phyloP scores from a whole-genome alignment of 2,888 invertebrate genomes.

The Chirona hameri region DNA sequence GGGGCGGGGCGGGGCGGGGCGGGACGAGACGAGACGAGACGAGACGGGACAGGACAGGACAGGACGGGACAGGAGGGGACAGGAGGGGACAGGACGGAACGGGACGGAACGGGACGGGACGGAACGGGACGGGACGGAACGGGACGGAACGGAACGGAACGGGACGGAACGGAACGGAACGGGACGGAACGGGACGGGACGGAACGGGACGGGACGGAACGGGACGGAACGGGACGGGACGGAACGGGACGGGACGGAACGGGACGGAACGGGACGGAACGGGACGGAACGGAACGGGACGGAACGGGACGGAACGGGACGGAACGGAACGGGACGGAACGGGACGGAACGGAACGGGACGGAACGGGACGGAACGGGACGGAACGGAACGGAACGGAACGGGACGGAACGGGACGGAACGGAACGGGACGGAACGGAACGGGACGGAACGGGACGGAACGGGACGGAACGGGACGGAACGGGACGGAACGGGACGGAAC shows the following conservation, averaged over 20 bases:
- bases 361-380: no score
- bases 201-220: no score
- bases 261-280: background rate
- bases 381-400: background rate
- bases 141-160: background rate
- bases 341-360: no score
- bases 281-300: background rate
- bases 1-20: background rate
- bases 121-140: background rate
- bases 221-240: background rate
- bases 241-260: background rate
- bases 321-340: background rate
- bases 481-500: background rate
- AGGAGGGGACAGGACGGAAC: background rate
- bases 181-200: no score
- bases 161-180: background rate
- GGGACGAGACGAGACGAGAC: no score
- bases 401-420: background rate
- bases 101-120: background rate
- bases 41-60: no score
- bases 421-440: background rate
- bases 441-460: background rate
- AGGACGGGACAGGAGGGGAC: background rate
- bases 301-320: background rate
- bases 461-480: background rate